Conservation (phyloP, 2,797 vertebrate species). For the Catharus ustulatus region DNA sequence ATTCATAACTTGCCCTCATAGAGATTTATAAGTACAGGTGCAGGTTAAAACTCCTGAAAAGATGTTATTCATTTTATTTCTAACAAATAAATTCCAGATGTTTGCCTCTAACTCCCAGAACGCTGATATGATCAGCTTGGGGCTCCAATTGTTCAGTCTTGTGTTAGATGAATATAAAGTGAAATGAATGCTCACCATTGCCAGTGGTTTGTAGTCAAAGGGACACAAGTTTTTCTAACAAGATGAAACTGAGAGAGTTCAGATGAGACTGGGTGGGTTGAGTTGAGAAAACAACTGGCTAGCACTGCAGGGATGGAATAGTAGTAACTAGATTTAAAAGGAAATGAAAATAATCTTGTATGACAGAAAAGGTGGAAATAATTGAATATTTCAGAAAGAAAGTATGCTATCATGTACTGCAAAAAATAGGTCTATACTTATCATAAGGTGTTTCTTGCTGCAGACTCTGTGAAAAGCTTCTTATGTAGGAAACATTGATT, state of each 20-base stretch:
- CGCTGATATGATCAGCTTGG: background rate
- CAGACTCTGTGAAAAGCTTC: background rate
- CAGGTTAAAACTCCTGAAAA: slow-evolving; percentile 32
- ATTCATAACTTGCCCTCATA: background rate
- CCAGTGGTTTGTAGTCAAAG: background rate
- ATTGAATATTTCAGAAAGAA: background rate
- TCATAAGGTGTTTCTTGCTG: background rate
- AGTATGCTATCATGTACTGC: background rate
- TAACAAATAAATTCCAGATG: slow-evolving; percentile 49
- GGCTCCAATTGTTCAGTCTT: background rate
- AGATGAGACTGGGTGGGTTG: background rate
- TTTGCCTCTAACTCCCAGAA: background rate
- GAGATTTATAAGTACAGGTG: slow-evolving; percentile 44
- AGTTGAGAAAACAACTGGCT: background rate
- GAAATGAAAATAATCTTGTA: background rate
- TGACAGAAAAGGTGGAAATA: slow-evolving; percentile 3
- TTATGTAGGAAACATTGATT: background rate
- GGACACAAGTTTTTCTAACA: background rate
- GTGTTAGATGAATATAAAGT: background rate
- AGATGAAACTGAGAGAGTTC: background rate
- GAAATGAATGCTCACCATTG: background rate
- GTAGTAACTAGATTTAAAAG: background rate
- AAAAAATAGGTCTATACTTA: background rate
- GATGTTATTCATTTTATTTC: slow-evolving; percentile 10
- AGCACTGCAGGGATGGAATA: background rate